These are phyloP conservation scores for Podarcis siculus DNA, from an alignment of 2,797 vertebrate species.

Conservation along the genomic window DNA sequence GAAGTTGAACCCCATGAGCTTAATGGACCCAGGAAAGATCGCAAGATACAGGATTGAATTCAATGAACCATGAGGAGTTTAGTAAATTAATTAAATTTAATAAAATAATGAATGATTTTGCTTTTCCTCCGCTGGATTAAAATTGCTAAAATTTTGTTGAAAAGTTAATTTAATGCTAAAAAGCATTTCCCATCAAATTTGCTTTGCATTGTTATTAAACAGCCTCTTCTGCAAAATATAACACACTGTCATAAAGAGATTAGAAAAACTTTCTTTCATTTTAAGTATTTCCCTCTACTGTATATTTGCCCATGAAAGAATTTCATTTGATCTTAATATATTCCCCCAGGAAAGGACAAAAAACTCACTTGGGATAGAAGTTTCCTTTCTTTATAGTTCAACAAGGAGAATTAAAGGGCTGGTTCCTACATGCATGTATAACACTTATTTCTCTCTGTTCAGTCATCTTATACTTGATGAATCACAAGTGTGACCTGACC, in stretches of 20 bases:
- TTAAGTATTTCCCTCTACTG: constrained; percentile 34
- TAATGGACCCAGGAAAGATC: constrained; percentile 77
- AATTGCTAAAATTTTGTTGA: constrained; percentile 72
- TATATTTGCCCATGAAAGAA: neutral
- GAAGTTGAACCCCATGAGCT: constrained; percentile 76
- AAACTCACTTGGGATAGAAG: neutral
- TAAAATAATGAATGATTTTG: constrained; percentile 76
- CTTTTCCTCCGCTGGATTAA: constrained; percentile 71
- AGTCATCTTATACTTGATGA: neutral
- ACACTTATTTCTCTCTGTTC: neutral
- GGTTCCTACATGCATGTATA: neutral
- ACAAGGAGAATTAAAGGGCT: neutral
- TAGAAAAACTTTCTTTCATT: constrained; percentile 12
- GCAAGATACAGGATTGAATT: constrained; percentile 77
- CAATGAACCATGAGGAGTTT: constrained; percentile 75
- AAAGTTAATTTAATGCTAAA: constrained; percentile 68
- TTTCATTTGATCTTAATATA: neutral
- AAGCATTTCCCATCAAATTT: constrained; percentile 47
- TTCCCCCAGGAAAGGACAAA: neutral
- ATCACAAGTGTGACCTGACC: neutral
- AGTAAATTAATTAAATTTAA: constrained; percentile 82
- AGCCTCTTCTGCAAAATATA: constrained; percentile 51
- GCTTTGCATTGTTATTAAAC: constrained; percentile 59
- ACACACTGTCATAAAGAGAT: neutral
- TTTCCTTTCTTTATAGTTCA: neutral